phyloP scores from a whole-genome alignment of 2,888 invertebrate genomes.

The Drosophila dives region DNA sequence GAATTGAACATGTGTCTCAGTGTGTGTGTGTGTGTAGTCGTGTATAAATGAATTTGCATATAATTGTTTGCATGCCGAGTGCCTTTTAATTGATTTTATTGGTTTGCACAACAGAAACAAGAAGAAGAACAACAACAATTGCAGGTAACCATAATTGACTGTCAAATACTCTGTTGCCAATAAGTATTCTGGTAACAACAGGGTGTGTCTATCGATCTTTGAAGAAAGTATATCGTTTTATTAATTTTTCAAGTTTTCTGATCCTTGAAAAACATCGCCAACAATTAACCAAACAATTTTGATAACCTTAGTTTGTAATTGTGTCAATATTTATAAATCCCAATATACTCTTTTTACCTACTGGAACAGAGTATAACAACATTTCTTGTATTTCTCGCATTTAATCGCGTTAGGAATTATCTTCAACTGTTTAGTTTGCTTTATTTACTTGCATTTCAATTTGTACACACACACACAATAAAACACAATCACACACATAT shows the following conservation, averaged over 20 bases:
- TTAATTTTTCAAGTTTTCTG: too few species aligned
- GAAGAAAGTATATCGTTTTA: neutral
- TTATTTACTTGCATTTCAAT: slow-evolving; percentile 60
- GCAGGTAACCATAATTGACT: neutral
- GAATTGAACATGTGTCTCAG: neutral
- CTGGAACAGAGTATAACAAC: neutral
- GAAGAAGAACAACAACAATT: slow-evolving; percentile 25
- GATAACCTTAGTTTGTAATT: neutral
- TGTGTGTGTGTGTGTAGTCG: slow-evolving; percentile 37
- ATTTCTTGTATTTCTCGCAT: slow-evolving; percentile 18
- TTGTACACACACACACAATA: slow-evolving; percentile 12
- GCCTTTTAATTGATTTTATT: slow-evolving; percentile 80
- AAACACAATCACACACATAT: neutral
- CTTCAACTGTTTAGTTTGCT: slow-evolving; percentile 46
- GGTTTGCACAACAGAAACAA: slow-evolving; percentile 57
- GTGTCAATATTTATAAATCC: neutral
- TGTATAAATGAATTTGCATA: slow-evolving; percentile 74
- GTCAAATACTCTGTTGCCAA: neutral
- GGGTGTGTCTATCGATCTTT: neutral
- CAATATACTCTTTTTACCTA: neutral
- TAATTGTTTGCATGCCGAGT: slow-evolving; percentile 82
- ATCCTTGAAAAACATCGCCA: too few species aligned
- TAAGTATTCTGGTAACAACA: neutral
- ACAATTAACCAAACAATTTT: too few species aligned
- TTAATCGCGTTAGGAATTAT: slow-evolving; percentile 51